Evolutionary conservation across 2,113 vertebrate species (phyloP).

Genomic region (Ptychochromis oligacanthus): DNA sequence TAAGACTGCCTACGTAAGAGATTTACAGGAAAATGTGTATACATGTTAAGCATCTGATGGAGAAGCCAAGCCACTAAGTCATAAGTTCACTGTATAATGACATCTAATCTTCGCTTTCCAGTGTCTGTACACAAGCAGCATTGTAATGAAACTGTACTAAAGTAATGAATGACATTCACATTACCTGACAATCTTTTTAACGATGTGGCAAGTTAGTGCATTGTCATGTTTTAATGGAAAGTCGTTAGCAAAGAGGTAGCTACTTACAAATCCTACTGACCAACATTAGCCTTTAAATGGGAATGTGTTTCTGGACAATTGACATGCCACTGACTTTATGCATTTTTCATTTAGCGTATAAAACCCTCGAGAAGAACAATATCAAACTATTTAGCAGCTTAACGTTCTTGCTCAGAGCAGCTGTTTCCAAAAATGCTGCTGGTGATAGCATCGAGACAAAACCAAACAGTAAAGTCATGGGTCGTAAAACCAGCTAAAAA

Average conservation of each 20-base stretch:
- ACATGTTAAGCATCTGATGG: neutral
- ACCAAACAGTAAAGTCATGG: no score
- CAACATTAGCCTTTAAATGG: slow-evolving; percentile 2
- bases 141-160: neutral
- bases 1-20: neutral
- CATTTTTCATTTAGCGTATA: neutral
- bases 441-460: no score
- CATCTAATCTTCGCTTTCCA: neutral
- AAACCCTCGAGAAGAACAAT: neutral
- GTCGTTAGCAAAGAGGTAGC: neutral
- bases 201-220: neutral
- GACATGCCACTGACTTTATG: neutral
- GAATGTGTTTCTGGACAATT: neutral
- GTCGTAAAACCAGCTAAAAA: no score
- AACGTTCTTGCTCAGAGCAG: neutral
- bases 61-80: neutral
- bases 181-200: neutral
- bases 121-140: neutral
- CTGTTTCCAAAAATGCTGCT: no score
- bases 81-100: neutral
- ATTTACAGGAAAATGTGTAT: neutral
- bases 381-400: no score
- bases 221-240: neutral
- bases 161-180: neutral
- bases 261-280: neutral